Conservation (phyloP, 2,113 vertebrate genomes). For the Tenebrosternarchus preto region DNA sequence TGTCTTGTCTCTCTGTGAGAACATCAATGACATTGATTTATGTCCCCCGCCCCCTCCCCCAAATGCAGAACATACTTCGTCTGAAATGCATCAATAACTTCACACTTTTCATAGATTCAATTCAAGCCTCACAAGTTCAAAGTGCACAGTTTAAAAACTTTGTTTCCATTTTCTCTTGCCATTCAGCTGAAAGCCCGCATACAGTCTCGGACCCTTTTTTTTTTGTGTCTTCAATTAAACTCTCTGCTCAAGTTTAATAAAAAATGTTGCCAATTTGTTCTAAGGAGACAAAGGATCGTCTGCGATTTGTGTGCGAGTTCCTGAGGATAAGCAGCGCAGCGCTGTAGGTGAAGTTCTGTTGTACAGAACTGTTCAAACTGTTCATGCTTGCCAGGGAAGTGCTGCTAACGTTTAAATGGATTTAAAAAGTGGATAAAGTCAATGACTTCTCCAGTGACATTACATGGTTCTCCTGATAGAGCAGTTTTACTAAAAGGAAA, state of each 20-base stretch:
- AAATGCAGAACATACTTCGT: slow-evolving; percentile 38
- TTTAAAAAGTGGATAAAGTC: background rate
- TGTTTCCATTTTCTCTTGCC: slow-evolving; percentile 21
- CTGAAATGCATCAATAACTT: slow-evolving; percentile 55
- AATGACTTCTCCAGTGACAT: slow-evolving; percentile 1
- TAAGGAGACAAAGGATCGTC: background rate
- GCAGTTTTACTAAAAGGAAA: background rate
- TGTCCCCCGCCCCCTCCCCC: slow-evolving; percentile 43
- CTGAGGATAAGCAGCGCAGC: background rate
- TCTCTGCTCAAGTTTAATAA: slow-evolving; percentile 24
- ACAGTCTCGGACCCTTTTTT: slow-evolving; percentile 12
- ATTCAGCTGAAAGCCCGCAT: slow-evolving; percentile 27
- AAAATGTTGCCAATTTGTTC: slow-evolving; percentile 11
- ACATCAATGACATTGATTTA: slow-evolving; percentile 56
- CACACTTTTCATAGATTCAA: slow-evolving; percentile 44
- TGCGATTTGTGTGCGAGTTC: no score
- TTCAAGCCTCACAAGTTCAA: slow-evolving; percentile 35
- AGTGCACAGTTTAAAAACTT: slow-evolving; percentile 19
- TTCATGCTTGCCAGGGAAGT: background rate
- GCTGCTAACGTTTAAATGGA: background rate
- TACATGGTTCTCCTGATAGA: background rate
- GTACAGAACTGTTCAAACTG: background rate
- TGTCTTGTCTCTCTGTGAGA: slow-evolving; percentile 41
- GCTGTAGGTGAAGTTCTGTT: background rate
- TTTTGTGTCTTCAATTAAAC: slow-evolving; percentile 22